Conservation (phyloP, 2,113 vertebrate species). For the Ellobius talpinus region DNA sequence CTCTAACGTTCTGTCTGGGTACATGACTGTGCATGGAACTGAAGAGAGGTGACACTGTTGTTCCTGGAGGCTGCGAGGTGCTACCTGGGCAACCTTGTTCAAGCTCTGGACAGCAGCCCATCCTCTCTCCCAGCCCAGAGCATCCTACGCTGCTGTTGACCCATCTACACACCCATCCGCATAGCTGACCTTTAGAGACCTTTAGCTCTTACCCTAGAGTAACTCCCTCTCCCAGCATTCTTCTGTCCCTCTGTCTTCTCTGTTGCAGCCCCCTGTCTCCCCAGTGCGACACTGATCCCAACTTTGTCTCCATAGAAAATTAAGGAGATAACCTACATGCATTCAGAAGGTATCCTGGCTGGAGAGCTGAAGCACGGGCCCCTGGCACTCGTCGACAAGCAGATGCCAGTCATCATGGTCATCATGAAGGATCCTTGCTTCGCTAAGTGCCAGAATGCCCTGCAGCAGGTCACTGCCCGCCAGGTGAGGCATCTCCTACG, state of each 20-base stretch:
- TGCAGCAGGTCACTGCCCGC: slow-evolving; percentile 96
- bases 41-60: neutral
- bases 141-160: neutral
- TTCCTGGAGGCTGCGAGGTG: neutral
- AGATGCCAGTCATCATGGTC: slow-evolving; percentile 99
- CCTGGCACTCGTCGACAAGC: slow-evolving; percentile 94
- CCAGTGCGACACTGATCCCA: neutral
- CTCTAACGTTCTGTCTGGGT: neutral
- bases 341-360: slow-evolving; percentile 97
- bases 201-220: neutral
- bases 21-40: neutral
- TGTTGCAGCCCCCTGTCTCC: neutral
- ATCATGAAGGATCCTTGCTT: slow-evolving; percentile 97
- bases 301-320: slow-evolving; percentile 92
- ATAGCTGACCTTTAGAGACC: neutral
- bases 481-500: slow-evolving; percentile 86
- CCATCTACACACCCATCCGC: fast-evolving
- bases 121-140: neutral
- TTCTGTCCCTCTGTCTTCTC: neutral
- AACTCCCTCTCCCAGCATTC: neutral
- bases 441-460: slow-evolving; percentile 96
- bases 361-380: slow-evolving; percentile 98
- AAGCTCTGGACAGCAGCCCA: neutral
- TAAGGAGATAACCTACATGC: slow-evolving; percentile 99
- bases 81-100: neutral